Evolutionary conservation across 1,140 invertebrate species (phyloP), one percentile per base, ranked within the genome.

Genomic region (Drosophila nigrodunni): DNA sequence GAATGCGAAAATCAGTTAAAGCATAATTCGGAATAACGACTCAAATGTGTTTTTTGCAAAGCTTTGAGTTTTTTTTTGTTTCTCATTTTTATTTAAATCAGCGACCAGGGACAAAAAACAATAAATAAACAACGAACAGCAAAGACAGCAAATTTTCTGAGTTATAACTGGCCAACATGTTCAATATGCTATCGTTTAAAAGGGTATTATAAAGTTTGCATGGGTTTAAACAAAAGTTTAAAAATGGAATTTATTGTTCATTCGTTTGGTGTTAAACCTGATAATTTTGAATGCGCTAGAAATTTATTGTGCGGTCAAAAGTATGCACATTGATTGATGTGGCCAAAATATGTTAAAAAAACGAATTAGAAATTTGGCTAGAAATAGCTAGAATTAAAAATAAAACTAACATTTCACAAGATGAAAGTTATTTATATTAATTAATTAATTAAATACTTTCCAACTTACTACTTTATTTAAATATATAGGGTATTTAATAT

Each of bases 1-100:
- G 80, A 89, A 86, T 85, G 86, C 65, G 78, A 79, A 88, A 89
- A 85, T 90, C 85, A 90, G 86, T 90, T 89, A 90, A 85, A 81
- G 76, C 78, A 76, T 85, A 85, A 85, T 73, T 68, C 72, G 44
- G 58, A 58, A 59, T 64, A 82, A 80, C 74, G 49, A 74, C 15
- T 57, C 55, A 61, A 64, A 78, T 58, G 68, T 74, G 65, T 64
- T 67, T 41, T 43, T 37, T 43, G 30, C 61, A 18, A 52, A 37
- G 57, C 30, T 35, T 21, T 37, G 13, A 7, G 15, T 41, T 74
- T 66, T 44, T 43, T 60, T 25, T 35, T 3, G 21, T 10, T 30
- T 43, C 34, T 13, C 30, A 15, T 61, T 21, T 59, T 54, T 50
- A 52, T 62, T 61, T 74, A 55, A 55, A 60, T 21, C 57, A 68